Base-by-base conservation (phyloP, 2,113 vertebrate genomes). In the Leiothrix lutea region DNA sequence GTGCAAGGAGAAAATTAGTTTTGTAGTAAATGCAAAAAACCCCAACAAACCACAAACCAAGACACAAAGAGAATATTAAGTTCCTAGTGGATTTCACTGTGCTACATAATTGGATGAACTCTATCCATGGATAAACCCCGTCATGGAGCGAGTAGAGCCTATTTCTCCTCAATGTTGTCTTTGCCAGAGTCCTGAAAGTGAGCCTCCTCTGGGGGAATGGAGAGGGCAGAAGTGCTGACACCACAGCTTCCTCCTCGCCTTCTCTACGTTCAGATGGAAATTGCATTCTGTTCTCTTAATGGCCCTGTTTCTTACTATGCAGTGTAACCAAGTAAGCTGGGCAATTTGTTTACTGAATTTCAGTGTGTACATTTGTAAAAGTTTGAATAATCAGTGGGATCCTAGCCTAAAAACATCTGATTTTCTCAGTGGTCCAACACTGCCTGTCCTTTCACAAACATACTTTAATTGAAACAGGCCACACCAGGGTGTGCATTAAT, bases 401-500 rank as follows among this genome's bases (percentile, higher is more conserved):
- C 51, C 80, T 23, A 57, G 28, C 48, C 80, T 88, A 42, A 83
- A 93, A 92, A 4, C 58, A 80, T 88, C 61, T 92, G 65, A 91
- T 87, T 86, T 92, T 58, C 74, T 80, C 67, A 78, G 84, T 66
- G 62, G 71, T 86, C 87, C 91, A 82, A 64, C 62, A 53, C 48
- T 82, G 71, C 40, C 47, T 2, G 16, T 89, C 71, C 70, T 92
- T 95, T 93, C 14, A 90, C 86, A 96, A 91, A 87, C 72, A 80
- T 10, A 11, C 53, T 90, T 96, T 96, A 96, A 97, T 95, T 96
- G 92, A 94, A 94, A 61, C 71, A 70, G 85, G 74, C 73, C 94
- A 58, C 92, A 90, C 91, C 91, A 60, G 95, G 93, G 71, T 93
- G 90, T 90, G 64, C 74, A 42, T 94, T 95, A 95, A 95, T 90